phyloP scores from a whole-genome alignment of 2,888 invertebrate genomes.

The Agrotis clavis region DNA sequence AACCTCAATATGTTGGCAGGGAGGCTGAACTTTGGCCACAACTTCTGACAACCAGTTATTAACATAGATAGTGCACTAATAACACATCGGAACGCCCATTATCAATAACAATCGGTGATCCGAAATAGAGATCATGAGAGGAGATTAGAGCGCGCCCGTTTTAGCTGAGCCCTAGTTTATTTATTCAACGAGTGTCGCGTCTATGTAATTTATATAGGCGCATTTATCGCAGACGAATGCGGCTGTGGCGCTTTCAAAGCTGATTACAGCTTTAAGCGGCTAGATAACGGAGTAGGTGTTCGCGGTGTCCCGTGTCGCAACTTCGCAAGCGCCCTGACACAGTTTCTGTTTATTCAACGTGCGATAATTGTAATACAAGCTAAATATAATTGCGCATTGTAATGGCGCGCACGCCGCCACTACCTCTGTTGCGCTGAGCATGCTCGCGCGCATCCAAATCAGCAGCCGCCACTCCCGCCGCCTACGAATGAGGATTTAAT shows the following conservation, averaged over 20 bases:
- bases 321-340: slow-evolving; percentile 73
- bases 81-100: slow-evolving; percentile 64
- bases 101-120: slow-evolving; percentile 70
- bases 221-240: slow-evolving; percentile 72
- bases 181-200: slow-evolving; percentile 72
- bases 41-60: slow-evolving; percentile 43
- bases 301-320: slow-evolving; percentile 51
- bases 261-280: slow-evolving; percentile 68
- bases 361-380: slow-evolving; percentile 80
- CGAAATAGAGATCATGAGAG: slow-evolving; percentile 67
- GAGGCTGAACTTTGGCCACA: slow-evolving; percentile 44
- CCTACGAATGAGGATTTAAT: slow-evolving; percentile 86
- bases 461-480: slow-evolving; percentile 77
- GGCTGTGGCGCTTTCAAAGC: slow-evolving; percentile 69
- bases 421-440: slow-evolving; percentile 73
- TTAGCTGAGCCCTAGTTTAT: slow-evolving; percentile 70
- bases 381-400: slow-evolving; percentile 87
- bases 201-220: slow-evolving; percentile 70
- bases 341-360: slow-evolving; percentile 82
- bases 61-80: slow-evolving; percentile 64
- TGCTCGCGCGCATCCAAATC: slow-evolving; percentile 86
- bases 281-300: slow-evolving; percentile 68
- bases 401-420: slow-evolving; percentile 77
- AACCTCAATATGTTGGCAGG: slow-evolving; percentile 57
- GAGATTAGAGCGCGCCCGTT: slow-evolving; percentile 66